Evolutionary conservation across 2,888 invertebrate species (phyloP), one percentile per base, ranked within the genome.

Genomic region (Sinotaia quadrata): DNA sequence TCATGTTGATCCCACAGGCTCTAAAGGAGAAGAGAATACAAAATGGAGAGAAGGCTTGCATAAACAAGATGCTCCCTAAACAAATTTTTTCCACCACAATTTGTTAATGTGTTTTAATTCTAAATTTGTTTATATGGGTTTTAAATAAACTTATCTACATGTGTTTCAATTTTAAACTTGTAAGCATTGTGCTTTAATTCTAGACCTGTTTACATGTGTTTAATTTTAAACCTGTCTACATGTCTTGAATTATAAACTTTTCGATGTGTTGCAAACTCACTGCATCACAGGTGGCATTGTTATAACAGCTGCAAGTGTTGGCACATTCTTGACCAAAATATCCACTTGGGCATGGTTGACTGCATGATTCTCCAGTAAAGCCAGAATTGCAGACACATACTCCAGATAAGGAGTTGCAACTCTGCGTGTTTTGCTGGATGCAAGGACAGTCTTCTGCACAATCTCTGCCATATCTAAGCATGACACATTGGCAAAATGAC

Each of bases 351-450:
- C 81, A 81, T 0, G 72, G 51, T 31, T 58, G 61, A 34, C 75
- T 72, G 67, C 81, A 81, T n/a, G 56, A 47, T 51, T 61, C 51
- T 0, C 81, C 81, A 8, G 63, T 56, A 63, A 68, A 78, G 7
- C 80, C 80, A n/a, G 73, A 69, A 21, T 69, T 71, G 67, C 80
- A 80, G n/a, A 51, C 59, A 69, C 80, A 79, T 31, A 37, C 52
- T 8, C 80, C 79, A 15, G 61, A 68, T 8, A 63, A 58, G 2
- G 52, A 36, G 49, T 74, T 70, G 70, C 78, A 78, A 1, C 58
- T 47, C 2, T 41, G n/a, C 4, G 79, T 75, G 41, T 78, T 72
- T 68, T 73, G 73, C 33, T 56, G 60, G 8, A 69, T 56, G 63
- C 81, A 80, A 2, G 63, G 4, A 58, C 78, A 78, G 4, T 47